Conservation (phyloP, 2,888 invertebrate species). For the Oligia fasciuncula region DNA sequence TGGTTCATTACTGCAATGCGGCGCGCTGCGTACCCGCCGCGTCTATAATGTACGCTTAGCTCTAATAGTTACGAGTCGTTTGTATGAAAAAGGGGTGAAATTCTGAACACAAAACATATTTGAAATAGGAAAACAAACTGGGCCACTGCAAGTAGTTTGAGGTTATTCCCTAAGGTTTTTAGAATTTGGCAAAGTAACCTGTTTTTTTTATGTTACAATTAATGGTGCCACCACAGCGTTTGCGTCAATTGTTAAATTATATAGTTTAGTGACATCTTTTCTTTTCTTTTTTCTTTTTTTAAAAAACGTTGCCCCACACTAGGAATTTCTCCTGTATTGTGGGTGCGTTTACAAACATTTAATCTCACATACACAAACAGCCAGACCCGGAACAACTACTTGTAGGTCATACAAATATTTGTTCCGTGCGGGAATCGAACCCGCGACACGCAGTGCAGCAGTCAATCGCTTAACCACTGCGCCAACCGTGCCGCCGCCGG, state of each 20-base stretch:
- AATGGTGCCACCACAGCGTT: not conserved
- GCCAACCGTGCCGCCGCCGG: too few species aligned
- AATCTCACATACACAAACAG: too few species aligned
- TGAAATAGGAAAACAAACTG: not conserved
- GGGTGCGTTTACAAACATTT: too few species aligned
- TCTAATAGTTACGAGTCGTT: not conserved
- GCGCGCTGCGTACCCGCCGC: not conserved
- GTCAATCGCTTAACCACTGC: too few species aligned
- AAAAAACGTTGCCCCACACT: too few species aligned
- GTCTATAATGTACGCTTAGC: not conserved
- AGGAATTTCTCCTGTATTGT: too few species aligned
- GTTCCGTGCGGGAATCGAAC: too few species aligned
- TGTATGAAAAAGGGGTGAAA: not conserved
- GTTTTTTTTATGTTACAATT: not conserved
- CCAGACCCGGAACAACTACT: too few species aligned
- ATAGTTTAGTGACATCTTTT: not conserved
- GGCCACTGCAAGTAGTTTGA: not conserved
- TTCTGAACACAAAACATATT: not conserved
- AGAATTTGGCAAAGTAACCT: not conserved
- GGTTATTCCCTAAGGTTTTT: not conserved
- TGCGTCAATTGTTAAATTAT: conserved; percentile 7
- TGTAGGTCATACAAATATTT: too few species aligned
- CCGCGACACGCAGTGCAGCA: too few species aligned
- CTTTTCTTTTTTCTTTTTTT: too few species aligned
- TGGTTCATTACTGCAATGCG: not conserved